Percentiles rank a stretch among this genome's conserved stretches.
These are phyloP conservation scores for Oreochromis grahami DNA, from an alignment of 2,797 vertebrate species.

Conservation along the genomic window DNA sequence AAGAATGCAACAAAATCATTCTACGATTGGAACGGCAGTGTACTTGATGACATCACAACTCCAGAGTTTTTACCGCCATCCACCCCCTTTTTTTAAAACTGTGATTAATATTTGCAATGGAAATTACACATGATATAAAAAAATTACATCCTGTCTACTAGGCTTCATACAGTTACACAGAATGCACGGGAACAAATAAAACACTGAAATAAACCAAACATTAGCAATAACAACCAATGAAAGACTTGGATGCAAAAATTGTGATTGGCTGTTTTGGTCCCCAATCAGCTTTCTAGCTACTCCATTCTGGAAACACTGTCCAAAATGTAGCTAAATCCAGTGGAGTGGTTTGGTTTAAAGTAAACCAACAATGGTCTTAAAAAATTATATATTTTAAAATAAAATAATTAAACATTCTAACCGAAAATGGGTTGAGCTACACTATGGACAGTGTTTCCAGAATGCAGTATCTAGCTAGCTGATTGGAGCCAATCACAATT, in stretches of 20 bases:
- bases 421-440: not conserved
- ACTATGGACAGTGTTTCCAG: not conserved
- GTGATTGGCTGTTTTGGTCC: not conserved
- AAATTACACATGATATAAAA: not conserved
- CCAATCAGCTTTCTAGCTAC: not conserved
- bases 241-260: not conserved
- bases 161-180: not conserved
- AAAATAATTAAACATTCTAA: not conserved
- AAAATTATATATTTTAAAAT: not conserved
- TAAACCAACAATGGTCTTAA: not conserved
- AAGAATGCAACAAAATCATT: not conserved
- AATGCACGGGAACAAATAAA: not conserved
- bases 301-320: not conserved
- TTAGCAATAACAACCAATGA: not conserved
- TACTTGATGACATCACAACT: not conserved
- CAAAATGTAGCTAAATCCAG: not conserved
- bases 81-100: no score
- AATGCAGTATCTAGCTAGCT: not conserved
- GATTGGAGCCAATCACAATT: not conserved
- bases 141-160: not conserved
- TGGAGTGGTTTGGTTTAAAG: not conserved
- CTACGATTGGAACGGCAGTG: not conserved
- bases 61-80: not conserved
- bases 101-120: not conserved
- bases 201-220: not conserved